Conservation (phyloP, 2,888 invertebrate genomes). For the Apodemia duryi region DNA sequence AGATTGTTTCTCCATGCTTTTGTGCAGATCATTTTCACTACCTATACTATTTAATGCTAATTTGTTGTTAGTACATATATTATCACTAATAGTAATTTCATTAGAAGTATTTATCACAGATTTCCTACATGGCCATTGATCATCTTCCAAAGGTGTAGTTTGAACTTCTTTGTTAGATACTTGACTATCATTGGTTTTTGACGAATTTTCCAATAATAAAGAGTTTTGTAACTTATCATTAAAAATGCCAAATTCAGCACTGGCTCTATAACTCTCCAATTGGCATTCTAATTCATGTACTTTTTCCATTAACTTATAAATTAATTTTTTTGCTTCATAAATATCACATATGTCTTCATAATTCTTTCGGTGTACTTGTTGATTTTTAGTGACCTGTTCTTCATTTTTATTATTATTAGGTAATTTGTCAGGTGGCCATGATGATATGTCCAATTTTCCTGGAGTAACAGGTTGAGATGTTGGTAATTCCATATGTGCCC, state of each 20-base stretch:
- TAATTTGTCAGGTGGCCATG: slow-evolving; percentile 84
- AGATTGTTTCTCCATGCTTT: slow-evolving; percentile 46
- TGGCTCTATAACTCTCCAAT: slow-evolving; percentile 60
- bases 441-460: slow-evolving; percentile 84
- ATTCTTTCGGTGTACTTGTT: slow-evolving; percentile 52
- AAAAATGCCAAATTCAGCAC: slow-evolving; percentile 54
- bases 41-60: slow-evolving; percentile 63
- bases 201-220: slow-evolving; percentile 33
- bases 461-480: slow-evolving; percentile 84
- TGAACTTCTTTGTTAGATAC: slow-evolving; percentile 50
- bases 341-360: slow-evolving; percentile 64
- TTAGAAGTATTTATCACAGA: slow-evolving; percentile 69
- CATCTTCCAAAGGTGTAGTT: slow-evolving; percentile 46
- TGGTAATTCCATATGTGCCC: slow-evolving; percentile 89
- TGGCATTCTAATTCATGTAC: slow-evolving; percentile 60
- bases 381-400: slow-evolving; percentile 46
- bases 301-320: slow-evolving; percentile 56
- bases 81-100: slow-evolving; percentile 59
- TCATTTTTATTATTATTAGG: slow-evolving; percentile 39
- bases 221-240: slow-evolving; percentile 56
- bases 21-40: slow-evolving; percentile 49
- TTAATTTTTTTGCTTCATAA: slow-evolving; percentile 57
- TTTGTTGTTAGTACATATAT: slow-evolving; percentile 57
- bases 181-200: background rate
- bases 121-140: slow-evolving; percentile 49